Evolutionary conservation across 2,888 invertebrate genomes (phyloP), one percentile per base, ranked within the genome.

Genomic region (Pollenia amentaria): DNA sequence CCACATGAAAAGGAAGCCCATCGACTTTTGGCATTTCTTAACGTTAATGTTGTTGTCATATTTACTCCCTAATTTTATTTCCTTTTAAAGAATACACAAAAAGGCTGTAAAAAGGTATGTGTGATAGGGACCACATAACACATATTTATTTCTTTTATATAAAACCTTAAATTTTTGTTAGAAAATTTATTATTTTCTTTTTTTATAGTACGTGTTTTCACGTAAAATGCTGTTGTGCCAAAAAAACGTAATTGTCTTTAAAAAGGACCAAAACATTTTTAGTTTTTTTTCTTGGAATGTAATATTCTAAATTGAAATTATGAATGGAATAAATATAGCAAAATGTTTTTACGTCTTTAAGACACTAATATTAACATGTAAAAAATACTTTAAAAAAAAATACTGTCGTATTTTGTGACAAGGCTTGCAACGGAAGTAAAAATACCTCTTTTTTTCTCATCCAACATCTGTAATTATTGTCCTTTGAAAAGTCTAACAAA

Each of bases 331-430:
- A 69, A 69, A 69, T 51, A 69, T 51, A 29, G n/a, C 38, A n/a
- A 12, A 16, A 38, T 38, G 38, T 38, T 51, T 29, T 38, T 38
- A 65, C 51, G 29, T 16, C 69, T 69, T 67, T 69, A 69, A 69
- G 51, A 14, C 51, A 69, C 38, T 16, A 69, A 69, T 51, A 69
- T 69, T 69, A 38, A 67, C 67, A 48, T 29, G 21, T 67, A 10
- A 16, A 42, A 44, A 64, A 64, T 64, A 64, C 16, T 44, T 12
- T 29, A 67, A 67, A 51, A 38, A 51, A 51, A 12, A 29, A 16
- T 38, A n/a, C 38, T 46, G 64, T 16, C 40, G 16, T 44, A 44
- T 44, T 51, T 29, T 48, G 21, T 0, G 12, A 10, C 48, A 46
- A 48, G 7, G 16, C 51, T 48, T 38, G 38, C 4, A 38, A 29